phyloP scores from a whole-genome alignment of 1,140 invertebrate species.

The Trachymyrmex cornetzi region DNA sequence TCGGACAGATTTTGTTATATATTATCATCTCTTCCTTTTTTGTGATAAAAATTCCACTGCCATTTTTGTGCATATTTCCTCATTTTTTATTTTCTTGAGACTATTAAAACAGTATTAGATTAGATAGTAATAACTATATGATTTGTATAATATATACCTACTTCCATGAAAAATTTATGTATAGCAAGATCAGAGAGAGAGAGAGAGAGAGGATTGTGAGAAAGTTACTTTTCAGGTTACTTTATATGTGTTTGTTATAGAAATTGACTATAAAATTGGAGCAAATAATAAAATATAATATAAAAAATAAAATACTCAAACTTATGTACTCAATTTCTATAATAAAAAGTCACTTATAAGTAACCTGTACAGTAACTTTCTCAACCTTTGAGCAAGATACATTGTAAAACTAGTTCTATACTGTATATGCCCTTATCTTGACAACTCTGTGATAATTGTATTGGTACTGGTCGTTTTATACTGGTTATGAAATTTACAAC shows the following conservation, averaged over 20 bases:
- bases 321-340: too few relatives aligned
- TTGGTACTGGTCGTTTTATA: conserved; percentile 60
- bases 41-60: conserved; percentile 53
- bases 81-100: conserved; percentile 15
- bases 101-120: conserved; percentile 47
- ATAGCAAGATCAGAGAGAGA: not conserved
- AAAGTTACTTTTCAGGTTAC: too few relatives aligned
- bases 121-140: not conserved
- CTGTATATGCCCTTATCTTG: conserved; percentile 41
- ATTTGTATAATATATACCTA: conserved; percentile 18
- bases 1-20: not conserved
- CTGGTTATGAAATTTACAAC: conserved; percentile 67
- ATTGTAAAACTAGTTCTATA: conserved; percentile 24
- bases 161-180: conserved; percentile 28
- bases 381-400: not conserved
- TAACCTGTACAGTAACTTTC: not conserved
- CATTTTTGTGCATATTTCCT: conserved; percentile 29
- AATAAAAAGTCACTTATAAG: too few relatives aligned
- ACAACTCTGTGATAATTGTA: conserved; percentile 62
- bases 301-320: too few relatives aligned
- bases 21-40: conserved; percentile 13
- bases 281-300: too few relatives aligned
- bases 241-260: too few relatives aligned
- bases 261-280: too few relatives aligned
- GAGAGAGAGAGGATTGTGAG: too few relatives aligned